These are phyloP conservation scores for Sebastes cheni DNA, from an alignment of 2,797 vertebrate species.

Conservation along the genomic window DNA sequence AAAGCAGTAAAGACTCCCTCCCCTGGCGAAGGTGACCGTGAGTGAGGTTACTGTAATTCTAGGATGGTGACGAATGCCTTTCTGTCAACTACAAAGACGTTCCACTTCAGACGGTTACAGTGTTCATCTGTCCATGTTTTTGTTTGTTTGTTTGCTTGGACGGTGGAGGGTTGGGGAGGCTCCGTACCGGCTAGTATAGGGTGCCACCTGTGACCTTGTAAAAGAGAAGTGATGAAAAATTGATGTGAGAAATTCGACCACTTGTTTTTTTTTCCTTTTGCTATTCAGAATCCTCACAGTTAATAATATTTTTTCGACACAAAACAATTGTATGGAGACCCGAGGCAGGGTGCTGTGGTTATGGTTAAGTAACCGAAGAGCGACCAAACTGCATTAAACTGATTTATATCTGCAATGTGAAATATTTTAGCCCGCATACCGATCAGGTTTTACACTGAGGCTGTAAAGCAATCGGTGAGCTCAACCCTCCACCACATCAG, in stretches of 20 bases:
- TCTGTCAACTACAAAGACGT: conserved; percentile 13
- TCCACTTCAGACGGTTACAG: conserved; percentile 8
- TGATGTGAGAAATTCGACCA: conserved; percentile 76
- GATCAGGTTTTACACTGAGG: conserved; percentile 53
- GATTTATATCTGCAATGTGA: conserved; percentile 64
- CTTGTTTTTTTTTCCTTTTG: conserved; percentile 61
- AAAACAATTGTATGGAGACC: not conserved
- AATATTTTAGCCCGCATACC: conserved; percentile 47
- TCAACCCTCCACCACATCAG: conserved; percentile 53
- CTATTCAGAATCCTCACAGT: conserved; percentile 61
- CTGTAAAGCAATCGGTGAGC: conserved; percentile 59
- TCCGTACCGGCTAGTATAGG: conserved; percentile 53
- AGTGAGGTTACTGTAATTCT: conserved; percentile 21
- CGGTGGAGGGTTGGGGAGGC: conserved; percentile 35
- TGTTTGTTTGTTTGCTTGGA: conserved; percentile 45
- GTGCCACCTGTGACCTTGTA: conserved; percentile 79
- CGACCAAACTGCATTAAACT: conserved; percentile 23
- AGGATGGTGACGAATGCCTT: conserved; percentile 27
- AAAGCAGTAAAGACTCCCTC: not conserved
- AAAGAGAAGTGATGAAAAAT: conserved; percentile 82
- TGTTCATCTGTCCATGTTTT: conserved; percentile 19
- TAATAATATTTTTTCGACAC: conserved; percentile 42
- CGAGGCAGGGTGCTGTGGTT: not conserved
- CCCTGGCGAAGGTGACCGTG: conserved; percentile 32
- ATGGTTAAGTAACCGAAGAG: conserved; percentile 20